Evolutionary conservation across 2,797 vertebrate species (phyloP).

Genomic region (Hipposideros larvatus): DNA sequence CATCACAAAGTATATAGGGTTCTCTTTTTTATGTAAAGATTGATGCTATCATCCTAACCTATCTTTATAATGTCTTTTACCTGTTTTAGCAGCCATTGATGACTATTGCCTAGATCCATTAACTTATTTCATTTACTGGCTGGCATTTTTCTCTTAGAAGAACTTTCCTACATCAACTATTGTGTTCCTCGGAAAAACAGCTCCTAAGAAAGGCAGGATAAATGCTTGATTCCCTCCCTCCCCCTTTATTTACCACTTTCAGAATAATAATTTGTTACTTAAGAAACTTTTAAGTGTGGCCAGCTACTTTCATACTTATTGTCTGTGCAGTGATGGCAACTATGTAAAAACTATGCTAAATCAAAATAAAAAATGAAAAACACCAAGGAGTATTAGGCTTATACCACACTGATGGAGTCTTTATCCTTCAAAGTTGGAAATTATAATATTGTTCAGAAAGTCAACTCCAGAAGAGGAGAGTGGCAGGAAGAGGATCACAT

Average conservation of each 20-base stretch:
- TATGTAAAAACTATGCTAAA: background rate
- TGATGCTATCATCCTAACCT: background rate
- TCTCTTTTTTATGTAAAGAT: background rate
- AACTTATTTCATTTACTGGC: background rate
- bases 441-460: background rate
- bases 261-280: background rate
- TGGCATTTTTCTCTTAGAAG: background rate
- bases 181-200: background rate
- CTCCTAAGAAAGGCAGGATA: background rate
- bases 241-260: background rate
- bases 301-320: background rate
- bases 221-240: background rate
- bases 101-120: background rate
- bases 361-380: background rate
- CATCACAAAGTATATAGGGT: background rate
- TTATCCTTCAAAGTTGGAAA: background rate
- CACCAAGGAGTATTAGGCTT: background rate
- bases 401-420: background rate
- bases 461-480: background rate
- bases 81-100: too few species aligned
- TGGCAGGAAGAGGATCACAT: background rate
- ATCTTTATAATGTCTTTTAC: background rate
- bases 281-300: background rate
- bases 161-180: background rate
- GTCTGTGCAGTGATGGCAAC: background rate